phyloP scores from a whole-genome alignment of 2,113 vertebrate species.

The Eptesicus fuscus region DNA sequence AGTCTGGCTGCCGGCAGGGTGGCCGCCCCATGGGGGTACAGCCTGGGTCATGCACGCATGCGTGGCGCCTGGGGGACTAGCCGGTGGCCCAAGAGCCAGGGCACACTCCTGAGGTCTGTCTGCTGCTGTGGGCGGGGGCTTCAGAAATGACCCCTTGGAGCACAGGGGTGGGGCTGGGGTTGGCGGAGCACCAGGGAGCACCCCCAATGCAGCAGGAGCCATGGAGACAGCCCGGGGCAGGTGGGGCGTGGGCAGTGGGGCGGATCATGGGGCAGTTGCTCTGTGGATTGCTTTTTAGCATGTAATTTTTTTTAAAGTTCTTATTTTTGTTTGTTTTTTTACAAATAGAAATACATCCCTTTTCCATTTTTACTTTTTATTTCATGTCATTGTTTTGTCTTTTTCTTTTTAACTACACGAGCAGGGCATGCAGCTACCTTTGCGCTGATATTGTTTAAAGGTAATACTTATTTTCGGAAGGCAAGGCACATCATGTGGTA shows the following conservation, averaged over 20 bases:
- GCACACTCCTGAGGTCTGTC: not conserved
- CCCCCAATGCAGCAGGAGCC: not conserved
- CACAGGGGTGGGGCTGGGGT: not conserved
- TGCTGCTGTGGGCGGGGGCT: not conserved
- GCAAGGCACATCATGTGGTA: conserved; percentile 99
- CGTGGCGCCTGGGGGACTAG: not conserved
- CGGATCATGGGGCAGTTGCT: not conserved
- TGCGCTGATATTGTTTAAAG: conserved; percentile 81
- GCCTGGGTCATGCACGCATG: not conserved
- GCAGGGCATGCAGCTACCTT: conserved; percentile 89
- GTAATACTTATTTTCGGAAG: conserved; percentile 87
- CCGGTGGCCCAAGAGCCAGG: not conserved
- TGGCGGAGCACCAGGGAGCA: conserved; percentile 40
- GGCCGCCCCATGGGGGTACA: not conserved
- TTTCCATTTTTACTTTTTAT: conserved; percentile 70
- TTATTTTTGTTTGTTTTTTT: conserved; percentile 57
- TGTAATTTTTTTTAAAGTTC: not conserved
- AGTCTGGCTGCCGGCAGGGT: not conserved
- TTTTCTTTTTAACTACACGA: conserved; percentile 79
- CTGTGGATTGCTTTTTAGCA: not conserved
- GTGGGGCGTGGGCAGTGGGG: rapidly evolving
- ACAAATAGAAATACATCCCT: conserved; percentile 73
- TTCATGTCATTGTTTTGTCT: conserved; percentile 56
- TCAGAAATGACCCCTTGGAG: not conserved
- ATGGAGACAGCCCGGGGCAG: not conserved